phyloP scores from a whole-genome alignment of 2,888 invertebrate genomes.

The Nephrotoma guestfalica region DNA sequence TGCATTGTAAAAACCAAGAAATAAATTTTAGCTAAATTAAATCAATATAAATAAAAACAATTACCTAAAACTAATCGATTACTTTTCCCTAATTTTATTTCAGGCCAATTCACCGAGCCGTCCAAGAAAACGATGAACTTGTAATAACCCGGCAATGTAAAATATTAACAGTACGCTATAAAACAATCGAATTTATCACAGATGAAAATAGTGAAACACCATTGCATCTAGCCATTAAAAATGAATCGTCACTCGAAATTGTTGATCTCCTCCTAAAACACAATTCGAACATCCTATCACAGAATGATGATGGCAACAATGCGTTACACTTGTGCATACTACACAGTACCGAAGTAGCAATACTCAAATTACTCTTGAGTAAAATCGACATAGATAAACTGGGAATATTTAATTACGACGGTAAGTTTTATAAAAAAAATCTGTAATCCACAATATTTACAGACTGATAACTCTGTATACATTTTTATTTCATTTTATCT shows the following conservation, averaged over 20 bases:
- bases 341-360: slow-evolving; percentile 16
- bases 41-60: too few species aligned
- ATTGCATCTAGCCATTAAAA: slow-evolving; percentile 17
- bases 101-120: not conserved
- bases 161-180: not conserved
- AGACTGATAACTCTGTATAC: not conserved
- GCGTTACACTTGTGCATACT: slow-evolving; percentile 24
- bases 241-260: slow-evolving; percentile 18
- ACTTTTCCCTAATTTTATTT: not conserved
- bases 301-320: slow-evolving; percentile 23
- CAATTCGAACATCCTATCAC: slow-evolving; percentile 16
- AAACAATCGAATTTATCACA: not conserved
- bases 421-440: slow-evolving; percentile 9
- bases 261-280: slow-evolving; percentile 18
- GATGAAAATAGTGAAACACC: slow-evolving; percentile 1
- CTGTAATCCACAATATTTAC: not conserved
- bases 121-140: not conserved
- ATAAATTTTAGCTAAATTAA: too few species aligned
- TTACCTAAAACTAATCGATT: not conserved
- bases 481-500: too few species aligned
- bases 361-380: slow-evolving; percentile 18
- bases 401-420: slow-evolving; percentile 22
- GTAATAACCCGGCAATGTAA: not conserved
- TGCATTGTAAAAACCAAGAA: too few species aligned
- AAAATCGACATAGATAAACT: slow-evolving; percentile 20